Conservation (phyloP, 35 echinoderm and acorn worm species). For the Amphiura filiformis region DNA sequence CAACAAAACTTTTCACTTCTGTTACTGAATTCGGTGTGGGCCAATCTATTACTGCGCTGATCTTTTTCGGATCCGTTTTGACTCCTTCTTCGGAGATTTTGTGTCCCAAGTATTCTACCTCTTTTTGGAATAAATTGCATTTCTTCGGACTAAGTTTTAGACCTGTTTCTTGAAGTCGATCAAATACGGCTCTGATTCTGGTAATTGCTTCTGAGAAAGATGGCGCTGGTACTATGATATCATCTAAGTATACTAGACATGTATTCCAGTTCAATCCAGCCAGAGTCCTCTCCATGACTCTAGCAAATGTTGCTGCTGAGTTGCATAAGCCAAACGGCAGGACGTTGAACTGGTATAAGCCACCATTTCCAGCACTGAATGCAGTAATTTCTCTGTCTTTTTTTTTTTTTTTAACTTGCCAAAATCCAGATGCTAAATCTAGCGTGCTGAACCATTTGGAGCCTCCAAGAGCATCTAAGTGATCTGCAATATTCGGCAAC, state of each 20-base stretch:
- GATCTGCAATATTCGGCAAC: background rate
- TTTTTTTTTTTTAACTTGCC: conserved; percentile 60
- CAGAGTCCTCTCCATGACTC: background rate
- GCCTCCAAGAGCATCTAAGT: background rate
- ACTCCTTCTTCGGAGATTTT: background rate
- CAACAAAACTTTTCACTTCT: conserved; percentile 26
- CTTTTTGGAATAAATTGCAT: background rate
- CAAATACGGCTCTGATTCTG: background rate
- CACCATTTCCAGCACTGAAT: background rate
- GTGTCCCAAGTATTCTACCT: background rate
- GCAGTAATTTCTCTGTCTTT: background rate
- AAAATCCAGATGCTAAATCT: conserved; percentile 84
- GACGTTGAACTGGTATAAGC: background rate
- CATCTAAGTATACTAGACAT: background rate
- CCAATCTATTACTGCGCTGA: conserved; percentile 11
- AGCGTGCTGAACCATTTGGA: background rate
- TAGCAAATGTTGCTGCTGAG: background rate
- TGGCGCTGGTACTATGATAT: background rate
- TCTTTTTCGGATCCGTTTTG: background rate
- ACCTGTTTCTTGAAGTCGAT: background rate
- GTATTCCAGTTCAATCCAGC: background rate
- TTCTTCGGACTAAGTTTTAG: background rate
- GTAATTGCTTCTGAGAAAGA: background rate
- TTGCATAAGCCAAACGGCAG: background rate
- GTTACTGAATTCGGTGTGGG: background rate